Evolutionary conservation across 2,113 vertebrate species (phyloP).

Genomic region (Scortum barcoo): DNA sequence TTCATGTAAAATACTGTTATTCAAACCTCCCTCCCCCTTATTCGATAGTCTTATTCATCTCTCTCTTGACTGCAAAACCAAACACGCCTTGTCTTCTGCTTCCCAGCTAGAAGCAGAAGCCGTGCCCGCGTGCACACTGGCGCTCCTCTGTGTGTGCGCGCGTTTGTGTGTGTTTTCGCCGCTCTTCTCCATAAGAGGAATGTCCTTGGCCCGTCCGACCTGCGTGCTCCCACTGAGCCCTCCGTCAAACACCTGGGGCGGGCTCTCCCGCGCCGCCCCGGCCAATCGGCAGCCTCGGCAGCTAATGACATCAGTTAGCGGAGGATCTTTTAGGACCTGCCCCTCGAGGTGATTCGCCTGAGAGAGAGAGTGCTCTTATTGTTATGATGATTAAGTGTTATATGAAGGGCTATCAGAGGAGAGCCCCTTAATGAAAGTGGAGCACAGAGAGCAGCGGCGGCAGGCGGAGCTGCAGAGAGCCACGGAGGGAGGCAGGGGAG

Average conservation of each 20-base stretch:
- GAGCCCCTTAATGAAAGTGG: conserved; percentile 82
- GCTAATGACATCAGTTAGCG: conserved; percentile 80
- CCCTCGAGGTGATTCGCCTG: conserved; percentile 77
- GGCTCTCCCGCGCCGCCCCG: conserved; percentile 31
- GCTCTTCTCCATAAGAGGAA: conserved; percentile 68
- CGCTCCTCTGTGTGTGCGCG: not conserved
- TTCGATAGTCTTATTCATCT: conserved; percentile 75
- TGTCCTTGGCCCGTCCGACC: conserved; percentile 80
- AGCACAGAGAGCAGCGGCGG: conserved; percentile 63
- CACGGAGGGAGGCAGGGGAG: conserved; percentile 19
- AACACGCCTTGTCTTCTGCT: conserved; percentile 67
- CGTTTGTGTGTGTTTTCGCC: conserved; percentile 19
- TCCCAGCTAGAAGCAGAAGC: conserved; percentile 43
- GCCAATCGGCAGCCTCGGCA: conserved; percentile 61
- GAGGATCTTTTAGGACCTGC: conserved; percentile 69
- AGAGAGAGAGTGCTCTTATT: conserved; percentile 75
- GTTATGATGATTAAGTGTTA: conserved; percentile 85
- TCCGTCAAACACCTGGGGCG: conserved; percentile 69
- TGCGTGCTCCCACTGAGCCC: conserved; percentile 64
- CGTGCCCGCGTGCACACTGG: conserved; percentile 17
- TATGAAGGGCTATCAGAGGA: conserved; percentile 83
- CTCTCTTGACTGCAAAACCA: conserved; percentile 73
- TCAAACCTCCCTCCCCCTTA: conserved; percentile 71
- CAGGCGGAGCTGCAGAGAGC: conserved; percentile 31
- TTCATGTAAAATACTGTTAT: conserved; percentile 82